phyloP scores from a whole-genome alignment of 1,140 invertebrate genomes.

The honey bee (Apis mellifera) region DNA sequence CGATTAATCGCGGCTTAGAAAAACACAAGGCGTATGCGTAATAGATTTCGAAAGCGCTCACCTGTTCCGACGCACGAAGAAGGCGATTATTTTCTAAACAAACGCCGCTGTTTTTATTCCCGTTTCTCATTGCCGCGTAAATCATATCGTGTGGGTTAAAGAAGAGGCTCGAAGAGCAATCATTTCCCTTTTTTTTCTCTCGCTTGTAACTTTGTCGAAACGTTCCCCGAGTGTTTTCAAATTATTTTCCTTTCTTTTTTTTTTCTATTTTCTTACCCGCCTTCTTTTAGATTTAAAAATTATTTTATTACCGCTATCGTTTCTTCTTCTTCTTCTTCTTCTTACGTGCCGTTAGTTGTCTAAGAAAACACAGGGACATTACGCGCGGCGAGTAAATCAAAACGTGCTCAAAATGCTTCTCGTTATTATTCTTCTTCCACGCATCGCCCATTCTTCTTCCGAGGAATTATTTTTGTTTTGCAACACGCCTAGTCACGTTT shows the following conservation, averaged over 20 bases:
- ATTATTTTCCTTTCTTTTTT: background rate
- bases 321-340: no score
- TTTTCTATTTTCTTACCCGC: background rate
- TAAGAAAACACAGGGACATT: constrained; percentile 21
- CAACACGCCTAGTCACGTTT: background rate
- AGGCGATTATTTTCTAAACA: constrained; percentile 47
- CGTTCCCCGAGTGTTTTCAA: background rate
- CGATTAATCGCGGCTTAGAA: constrained; percentile 28
- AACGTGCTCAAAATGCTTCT: background rate
- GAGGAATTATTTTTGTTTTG: background rate
- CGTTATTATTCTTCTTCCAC: background rate
- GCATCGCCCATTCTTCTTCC: background rate
- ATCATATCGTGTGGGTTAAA: constrained; percentile 17
- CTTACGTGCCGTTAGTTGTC: background rate
- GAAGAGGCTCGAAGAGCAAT: background rate
- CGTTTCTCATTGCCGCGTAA: constrained; percentile 37
- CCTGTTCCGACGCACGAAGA: constrained; percentile 17
- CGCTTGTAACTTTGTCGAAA: constrained; percentile 18
- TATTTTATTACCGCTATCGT: background rate
- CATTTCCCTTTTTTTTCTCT: constrained; percentile 4
- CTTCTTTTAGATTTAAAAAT: background rate
- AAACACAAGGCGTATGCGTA: constrained; percentile 24
- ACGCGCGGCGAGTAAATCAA: background rate
- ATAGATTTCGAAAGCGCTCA: constrained; percentile 16
- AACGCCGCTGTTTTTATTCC: constrained; percentile 38